Base-by-base conservation (phyloP, 2,888 invertebrate species). In the Orthosia incerta region DNA sequence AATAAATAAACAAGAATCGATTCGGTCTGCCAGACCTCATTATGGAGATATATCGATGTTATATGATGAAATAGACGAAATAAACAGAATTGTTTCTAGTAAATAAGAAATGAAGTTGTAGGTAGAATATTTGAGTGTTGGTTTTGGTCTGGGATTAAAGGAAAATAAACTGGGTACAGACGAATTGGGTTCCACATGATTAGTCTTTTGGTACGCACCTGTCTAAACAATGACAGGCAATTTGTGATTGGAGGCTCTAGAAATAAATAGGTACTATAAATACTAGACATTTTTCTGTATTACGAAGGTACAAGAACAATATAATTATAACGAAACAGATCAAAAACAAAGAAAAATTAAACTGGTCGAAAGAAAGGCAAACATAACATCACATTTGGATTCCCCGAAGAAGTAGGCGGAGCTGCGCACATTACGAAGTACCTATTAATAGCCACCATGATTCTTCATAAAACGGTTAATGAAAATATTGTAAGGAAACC, bases 1-100 rank as follows among this genome's bases (percentile, higher is more conserved):
- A 69, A 69, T 13, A 31, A 57, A 69, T 69, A 69, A 51, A 74
- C 11, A 65, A 75, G 64, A 71, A 79, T 76, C 63, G 76, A 76
- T 87, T 83, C 70, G 45, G 16, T 63, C 66, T 72, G 16, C 45
- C 46, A 70, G 23, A 23, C 50, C 64, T 62, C 75, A 74, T 71
- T 78, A 76, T 56, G 26, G 26, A 60, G 45, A 72, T 60, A 45
- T 59, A 62, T 53, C 12, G n/a, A 64, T 61, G 59, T 78, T 82
- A 26, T 67, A 70, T 67, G 23, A 56, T 13, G 26, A 60, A 57
- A 60, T 48, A 31, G 13, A 62, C 45, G 53, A 65, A 65, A 74
- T 23, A 68, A 57, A 66, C 3, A 15, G 45, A 66, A 39, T 15
- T 13, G 13, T 67, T 70, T 62, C 11, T 39, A n/a, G 62, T 59